Base-by-base conservation (phyloP, 2,113 vertebrate genomes). In the Smithornis capensis region DNA sequence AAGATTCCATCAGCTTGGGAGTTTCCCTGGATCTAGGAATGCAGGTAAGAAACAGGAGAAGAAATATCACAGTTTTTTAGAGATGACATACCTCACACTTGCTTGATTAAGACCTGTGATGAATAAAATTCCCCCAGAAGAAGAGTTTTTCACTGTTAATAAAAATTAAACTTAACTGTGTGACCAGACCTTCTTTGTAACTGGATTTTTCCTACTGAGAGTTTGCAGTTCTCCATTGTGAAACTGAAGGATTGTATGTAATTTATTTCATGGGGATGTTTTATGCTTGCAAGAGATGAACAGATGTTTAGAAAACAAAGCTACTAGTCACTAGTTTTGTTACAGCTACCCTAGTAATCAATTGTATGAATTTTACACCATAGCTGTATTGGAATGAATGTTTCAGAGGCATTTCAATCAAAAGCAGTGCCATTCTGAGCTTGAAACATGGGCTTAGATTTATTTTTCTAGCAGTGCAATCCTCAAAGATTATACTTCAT, bases 401-500 rank as follows among this genome's bases (percentile, higher is more conserved):
- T 97, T 97, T 98, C 69, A 52, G 91, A 93, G 91, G 87, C 85
- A 84, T 98, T 98, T 97, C 98, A 97, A 97, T 98, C 98, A 97
- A 97, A 97, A 95, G 81, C 42, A 50, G 71, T 95, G 96, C 95
- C 89, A 93, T 96, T 97, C 79, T 88, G 89, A 95, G 96, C 86
- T 95, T 93, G 95, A 96, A 98, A 97, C 97, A 96, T 81, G 96
- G 97, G 86, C 96, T 96, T 70, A 94, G 97, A 98, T 98, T 98
- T 98, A 97, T 98, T 97, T 96, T 97, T 93, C 91, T 92, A 94
- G 96, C 94, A 94, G 93, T 70, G 83, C 96, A 95, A 95, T 97
- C 97, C 96, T 98, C 95, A 92, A 97, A 97, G 97, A 98, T 98
- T 98, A 98, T 96, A 95, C 97, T 97, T 97, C 95, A 96, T 89